Evolutionary conservation across 1,140 invertebrate genomes (phyloP), one percentile per base, ranked within the genome.

Genomic region (Drosophila paulistorum): DNA sequence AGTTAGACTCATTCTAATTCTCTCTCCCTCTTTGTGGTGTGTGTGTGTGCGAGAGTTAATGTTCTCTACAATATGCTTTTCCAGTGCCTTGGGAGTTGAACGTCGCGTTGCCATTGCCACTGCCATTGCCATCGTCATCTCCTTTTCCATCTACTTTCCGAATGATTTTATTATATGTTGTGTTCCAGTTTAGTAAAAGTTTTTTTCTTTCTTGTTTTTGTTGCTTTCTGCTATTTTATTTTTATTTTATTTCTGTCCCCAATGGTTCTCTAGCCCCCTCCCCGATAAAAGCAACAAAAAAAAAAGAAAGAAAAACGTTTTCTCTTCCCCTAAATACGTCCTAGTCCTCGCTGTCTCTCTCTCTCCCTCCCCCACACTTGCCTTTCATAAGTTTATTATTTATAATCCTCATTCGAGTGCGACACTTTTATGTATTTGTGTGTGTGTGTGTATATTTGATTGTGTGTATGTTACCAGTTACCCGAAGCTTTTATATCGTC

Each of bases 301-400:
- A 26, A 5, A 5, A 30, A 6, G 30, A 39, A 17, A 17, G 17
- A 11, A 39, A n/a, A 39, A 11, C 37, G 37, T 39, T 39, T 39
- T 39, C 37, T 13, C 37, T 11, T 37, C 37, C 11, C 11, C 11
- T 39, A 20, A 51, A 51, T 23, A 10, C 45, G 45, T 51, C 17
- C 45, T 23, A 51, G 45, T 11, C 3, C 10, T 39, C 2, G 14
- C 39, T 35, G 7, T 57, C 11, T 39, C 37, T 39, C 37, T 39
- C 41, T n/a, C 33, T 33, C 13, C 26, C 7, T 14, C 54, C 7
- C 42, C 14, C 30, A 26, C 33, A 23, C 42, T 60, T 45, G 26
- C 54, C 45, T 45, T 39, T 48, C 61, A 64, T 64, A 64, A 45
- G 61, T 64, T 48, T 64, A 64, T 64, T 64, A 64, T 64, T 64